Percentiles rank a stretch among this genome's conserved stretches.
Conservation (phyloP, 2,113 vertebrate genomes). For the Gymnobelideus leadbeateri region DNA sequence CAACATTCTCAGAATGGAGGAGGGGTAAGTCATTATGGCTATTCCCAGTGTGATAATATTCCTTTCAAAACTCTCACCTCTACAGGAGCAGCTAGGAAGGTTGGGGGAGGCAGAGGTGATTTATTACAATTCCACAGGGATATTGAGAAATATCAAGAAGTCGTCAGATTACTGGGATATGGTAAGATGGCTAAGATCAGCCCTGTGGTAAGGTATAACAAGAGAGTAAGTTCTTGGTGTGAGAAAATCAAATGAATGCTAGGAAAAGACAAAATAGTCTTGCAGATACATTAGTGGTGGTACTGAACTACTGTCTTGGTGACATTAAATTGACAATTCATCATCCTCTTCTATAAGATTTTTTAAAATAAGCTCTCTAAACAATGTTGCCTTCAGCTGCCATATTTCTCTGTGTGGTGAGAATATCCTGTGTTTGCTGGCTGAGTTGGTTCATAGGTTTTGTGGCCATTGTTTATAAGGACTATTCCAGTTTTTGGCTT, state of each 20-base stretch:
- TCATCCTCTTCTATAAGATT: too few relatives aligned
- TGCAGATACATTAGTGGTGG: too few relatives aligned
- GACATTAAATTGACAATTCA: too few relatives aligned
- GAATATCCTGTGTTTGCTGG: neutral
- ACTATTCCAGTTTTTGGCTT: too few relatives aligned
- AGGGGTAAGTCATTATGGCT: neutral
- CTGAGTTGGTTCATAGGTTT: neutral
- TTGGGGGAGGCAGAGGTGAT: neutral
- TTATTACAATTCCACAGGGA: neutral
- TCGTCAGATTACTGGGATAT: too few relatives aligned
- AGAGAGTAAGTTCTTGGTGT: too few relatives aligned
- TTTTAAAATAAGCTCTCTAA: too few relatives aligned
- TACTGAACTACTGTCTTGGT: too few relatives aligned
- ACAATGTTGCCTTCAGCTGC: neutral
- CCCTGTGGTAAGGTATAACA: too few relatives aligned
- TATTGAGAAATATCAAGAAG: neutral
- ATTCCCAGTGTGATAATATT: neutral
- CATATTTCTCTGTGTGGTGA: neutral
- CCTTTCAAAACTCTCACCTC: neutral
- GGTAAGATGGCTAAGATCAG: too few relatives aligned
- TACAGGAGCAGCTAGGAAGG: neutral
- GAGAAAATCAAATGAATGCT: too few relatives aligned
- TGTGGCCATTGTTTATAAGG: neutral
- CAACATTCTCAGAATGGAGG: neutral
- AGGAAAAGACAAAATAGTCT: too few relatives aligned